These are phyloP conservation scores for Ageneiosus marmoratus DNA, from an alignment of 2,113 vertebrate genomes.

Conservation along the genomic window DNA sequence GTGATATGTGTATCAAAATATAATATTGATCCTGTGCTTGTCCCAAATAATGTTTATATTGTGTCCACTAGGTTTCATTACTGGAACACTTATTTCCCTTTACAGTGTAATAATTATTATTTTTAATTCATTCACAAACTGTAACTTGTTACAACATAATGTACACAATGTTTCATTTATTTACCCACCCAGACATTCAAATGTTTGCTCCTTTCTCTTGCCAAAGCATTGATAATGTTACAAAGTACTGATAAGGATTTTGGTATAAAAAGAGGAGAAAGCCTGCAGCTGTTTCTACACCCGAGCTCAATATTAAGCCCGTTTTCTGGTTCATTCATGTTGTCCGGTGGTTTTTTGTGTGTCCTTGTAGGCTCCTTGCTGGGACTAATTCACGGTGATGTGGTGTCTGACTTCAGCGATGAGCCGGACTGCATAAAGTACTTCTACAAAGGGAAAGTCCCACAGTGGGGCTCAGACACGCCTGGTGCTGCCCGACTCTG, in stretches of 20 bases:
- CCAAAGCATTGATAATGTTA: conserved; percentile 19
- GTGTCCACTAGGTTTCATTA: neutral
- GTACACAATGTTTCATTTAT: neutral
- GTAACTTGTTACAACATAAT: no score
- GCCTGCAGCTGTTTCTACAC: neutral
- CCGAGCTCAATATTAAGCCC: no score
- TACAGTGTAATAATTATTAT: no score
- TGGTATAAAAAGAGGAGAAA: conserved; percentile 8
- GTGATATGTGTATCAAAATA: neutral
- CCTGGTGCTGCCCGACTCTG: conserved; percentile 59
- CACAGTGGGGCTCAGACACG: conserved; percentile 57
- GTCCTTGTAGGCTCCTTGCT: conserved; percentile 13
- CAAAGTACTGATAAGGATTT: neutral
- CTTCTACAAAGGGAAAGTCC: conserved; percentile 69
- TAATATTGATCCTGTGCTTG: neutral
- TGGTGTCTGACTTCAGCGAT: conserved; percentile 58
- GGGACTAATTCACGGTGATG: conserved; percentile 28
- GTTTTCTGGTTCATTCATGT: conserved; percentile 27
- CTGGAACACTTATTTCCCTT: neutral
- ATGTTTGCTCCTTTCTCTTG: neutral
- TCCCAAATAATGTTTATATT: neutral
- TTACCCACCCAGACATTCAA: neutral
- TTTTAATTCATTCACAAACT: neutral
- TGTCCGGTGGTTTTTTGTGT: conserved; percentile 10
- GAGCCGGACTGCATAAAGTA: conserved; percentile 65